Conservation (phyloP, 1,140 invertebrate genomes). For the Bombus impatiens region DNA sequence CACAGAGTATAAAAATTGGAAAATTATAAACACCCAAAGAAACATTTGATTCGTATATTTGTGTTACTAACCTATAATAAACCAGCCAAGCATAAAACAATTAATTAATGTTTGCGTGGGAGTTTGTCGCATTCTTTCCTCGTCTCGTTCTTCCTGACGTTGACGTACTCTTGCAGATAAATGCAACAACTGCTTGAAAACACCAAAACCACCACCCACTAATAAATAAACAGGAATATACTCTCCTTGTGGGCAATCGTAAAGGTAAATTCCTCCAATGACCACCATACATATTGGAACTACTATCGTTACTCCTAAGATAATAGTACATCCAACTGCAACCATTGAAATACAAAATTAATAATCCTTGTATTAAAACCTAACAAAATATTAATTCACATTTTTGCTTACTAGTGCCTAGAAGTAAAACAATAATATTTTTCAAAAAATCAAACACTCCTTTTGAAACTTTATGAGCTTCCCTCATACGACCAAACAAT, state of each 20-base stretch:
- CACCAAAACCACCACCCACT: conserved; percentile 86
- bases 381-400: neutral
- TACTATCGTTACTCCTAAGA: conserved; percentile 85
- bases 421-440: conserved; percentile 84
- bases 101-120: conserved; percentile 85
- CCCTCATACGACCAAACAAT: conserved; percentile 86
- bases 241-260: conserved; percentile 86
- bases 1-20: neutral
- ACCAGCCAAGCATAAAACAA: conserved; percentile 87
- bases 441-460: conserved; percentile 85
- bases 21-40: neutral
- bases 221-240: conserved; percentile 88
- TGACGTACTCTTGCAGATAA: conserved; percentile 82
- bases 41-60: neutral
- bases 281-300: conserved; percentile 87
- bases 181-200: conserved; percentile 85
- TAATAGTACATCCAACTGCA: conserved; percentile 86
- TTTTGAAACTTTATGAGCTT: conserved; percentile 84
- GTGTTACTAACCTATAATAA: conserved; percentile 84
- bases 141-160: conserved; percentile 82
- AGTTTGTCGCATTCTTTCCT: conserved; percentile 83
- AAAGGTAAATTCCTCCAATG: conserved; percentile 85
- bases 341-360: conserved; percentile 43
- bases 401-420: conserved; percentile 84
- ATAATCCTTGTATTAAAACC: neutral